Conservation (phyloP, 2,113 vertebrate genomes). For the Antechinus flavipes region DNA sequence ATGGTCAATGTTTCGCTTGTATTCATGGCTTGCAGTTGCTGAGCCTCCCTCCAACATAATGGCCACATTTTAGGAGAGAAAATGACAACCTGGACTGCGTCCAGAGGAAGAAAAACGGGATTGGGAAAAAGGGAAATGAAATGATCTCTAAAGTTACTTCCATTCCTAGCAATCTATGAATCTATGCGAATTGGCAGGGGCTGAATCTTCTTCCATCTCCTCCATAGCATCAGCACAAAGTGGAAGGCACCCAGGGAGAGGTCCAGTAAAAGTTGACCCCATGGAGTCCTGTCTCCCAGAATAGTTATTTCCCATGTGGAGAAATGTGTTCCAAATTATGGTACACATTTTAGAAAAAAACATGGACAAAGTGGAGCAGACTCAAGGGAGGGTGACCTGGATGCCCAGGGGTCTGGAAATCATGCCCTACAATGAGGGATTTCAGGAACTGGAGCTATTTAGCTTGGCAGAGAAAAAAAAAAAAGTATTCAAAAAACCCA, state of each 20-base stretch:
- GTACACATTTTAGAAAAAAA: not conserved
- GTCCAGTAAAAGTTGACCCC: not conserved
- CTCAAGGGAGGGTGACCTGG: not conserved
- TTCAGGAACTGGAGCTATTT: not conserved
- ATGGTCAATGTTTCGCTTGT: conserved; percentile 5
- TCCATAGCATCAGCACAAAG: not conserved
- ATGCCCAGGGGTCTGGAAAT: not conserved
- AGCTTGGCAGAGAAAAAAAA: not conserved
- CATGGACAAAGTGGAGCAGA: not conserved
- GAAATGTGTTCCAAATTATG: not conserved
- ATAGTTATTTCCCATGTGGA: not conserved
- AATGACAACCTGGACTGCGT: not conserved
- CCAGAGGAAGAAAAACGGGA: not conserved
- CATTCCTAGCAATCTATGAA: not conserved
- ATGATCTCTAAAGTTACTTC: not conserved
- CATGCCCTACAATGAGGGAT: not conserved
- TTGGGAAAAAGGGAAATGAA: not conserved
- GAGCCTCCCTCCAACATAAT: not conserved
- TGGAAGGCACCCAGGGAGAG: not conserved
- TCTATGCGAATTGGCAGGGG: not conserved
- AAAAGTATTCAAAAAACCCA: too few species aligned
- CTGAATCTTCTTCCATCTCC: not conserved
- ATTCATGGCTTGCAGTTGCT: not conserved
- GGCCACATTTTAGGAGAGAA: not conserved
- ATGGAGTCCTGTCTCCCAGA: not conserved